Percentiles rank a stretch among this genome's conserved stretches.
phyloP scores from a whole-genome alignment of 2,797 vertebrate species.

The Vipera ursinii region DNA sequence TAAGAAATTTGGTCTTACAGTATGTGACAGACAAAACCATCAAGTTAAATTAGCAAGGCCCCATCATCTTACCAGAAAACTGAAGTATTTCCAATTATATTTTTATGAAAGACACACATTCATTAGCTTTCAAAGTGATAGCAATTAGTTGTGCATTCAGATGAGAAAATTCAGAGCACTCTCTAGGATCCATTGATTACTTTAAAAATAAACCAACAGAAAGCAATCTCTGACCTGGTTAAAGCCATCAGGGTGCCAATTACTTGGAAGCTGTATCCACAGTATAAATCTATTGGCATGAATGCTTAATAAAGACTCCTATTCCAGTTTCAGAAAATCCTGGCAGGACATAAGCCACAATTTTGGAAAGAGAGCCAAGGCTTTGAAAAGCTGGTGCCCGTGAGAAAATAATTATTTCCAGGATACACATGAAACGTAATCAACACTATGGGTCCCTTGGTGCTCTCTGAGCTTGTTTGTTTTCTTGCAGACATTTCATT shows the following conservation, averaged over 20 bases:
- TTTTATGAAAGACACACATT: background rate
- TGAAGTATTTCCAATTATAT: background rate
- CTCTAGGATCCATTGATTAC: background rate
- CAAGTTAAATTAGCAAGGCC: background rate
- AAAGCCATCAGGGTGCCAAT: fast-evolving
- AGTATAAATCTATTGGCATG: background rate
- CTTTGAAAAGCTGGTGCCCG: background rate
- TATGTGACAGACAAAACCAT: background rate
- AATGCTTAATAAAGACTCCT: background rate
- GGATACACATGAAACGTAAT: constrained; percentile 3
- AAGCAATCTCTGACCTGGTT: background rate
- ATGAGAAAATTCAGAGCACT: fast-evolving
- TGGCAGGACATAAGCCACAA: background rate
- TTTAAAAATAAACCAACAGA: background rate
- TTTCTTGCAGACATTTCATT: background rate
- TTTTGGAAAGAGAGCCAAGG: background rate
- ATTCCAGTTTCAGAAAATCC: background rate
- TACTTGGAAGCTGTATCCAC: background rate
- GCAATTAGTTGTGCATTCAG: background rate
- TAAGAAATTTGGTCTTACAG: background rate
- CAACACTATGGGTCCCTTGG: background rate
- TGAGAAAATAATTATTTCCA: background rate
- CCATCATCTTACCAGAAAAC: background rate
- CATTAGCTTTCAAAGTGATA: background rate
- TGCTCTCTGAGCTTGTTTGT: background rate